Evolutionary conservation across 1,140 invertebrate genomes (phyloP).

Genomic region (Pogonognathellus flavescens): DNA sequence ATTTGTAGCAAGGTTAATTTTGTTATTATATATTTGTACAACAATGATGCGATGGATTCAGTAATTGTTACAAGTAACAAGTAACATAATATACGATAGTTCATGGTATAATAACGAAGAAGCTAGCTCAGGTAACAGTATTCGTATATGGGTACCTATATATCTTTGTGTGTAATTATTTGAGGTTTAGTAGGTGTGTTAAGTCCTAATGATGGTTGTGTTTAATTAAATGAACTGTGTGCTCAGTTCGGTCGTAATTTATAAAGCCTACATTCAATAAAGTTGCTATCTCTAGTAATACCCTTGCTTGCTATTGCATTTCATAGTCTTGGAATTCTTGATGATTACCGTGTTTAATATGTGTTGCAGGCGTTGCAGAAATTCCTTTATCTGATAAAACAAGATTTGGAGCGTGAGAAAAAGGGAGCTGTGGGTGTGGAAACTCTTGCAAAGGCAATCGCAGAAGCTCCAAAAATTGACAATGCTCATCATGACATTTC

Average conservation of each 20-base stretch:
- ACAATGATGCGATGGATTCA: no score
- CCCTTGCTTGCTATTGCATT: conserved; percentile 20
- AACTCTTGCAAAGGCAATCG: conserved; percentile 90
- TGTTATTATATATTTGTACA: no score
- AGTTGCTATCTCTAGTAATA: no score
- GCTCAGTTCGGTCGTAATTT: neutral
- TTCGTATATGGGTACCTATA: no score
- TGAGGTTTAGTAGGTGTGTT: no score
- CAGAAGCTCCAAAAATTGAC: conserved; percentile 89
- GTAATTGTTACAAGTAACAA: no score
- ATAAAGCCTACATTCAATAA: no score
- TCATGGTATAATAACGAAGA: no score
- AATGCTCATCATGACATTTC: conserved; percentile 92
- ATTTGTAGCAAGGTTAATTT: no score
- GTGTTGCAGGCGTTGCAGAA: conserved; percentile 78
- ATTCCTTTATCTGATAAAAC: conserved; percentile 84
- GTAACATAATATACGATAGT: no score
- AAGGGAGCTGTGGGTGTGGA: conserved; percentile 88
- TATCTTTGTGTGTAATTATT: no score
- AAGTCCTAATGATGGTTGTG: neutral
- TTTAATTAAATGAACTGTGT: conserved; percentile 14
- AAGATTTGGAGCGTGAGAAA: conserved; percentile 87
- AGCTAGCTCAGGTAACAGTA: no score
- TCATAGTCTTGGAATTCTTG: conserved; percentile 15
- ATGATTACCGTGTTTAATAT: conserved; percentile 22